A percentile compares a stretch with the other conserved stretches of the same genome.
Conservation (phyloP, 2,888 invertebrate species). For the Ptycholaimellus sp. region DNA sequence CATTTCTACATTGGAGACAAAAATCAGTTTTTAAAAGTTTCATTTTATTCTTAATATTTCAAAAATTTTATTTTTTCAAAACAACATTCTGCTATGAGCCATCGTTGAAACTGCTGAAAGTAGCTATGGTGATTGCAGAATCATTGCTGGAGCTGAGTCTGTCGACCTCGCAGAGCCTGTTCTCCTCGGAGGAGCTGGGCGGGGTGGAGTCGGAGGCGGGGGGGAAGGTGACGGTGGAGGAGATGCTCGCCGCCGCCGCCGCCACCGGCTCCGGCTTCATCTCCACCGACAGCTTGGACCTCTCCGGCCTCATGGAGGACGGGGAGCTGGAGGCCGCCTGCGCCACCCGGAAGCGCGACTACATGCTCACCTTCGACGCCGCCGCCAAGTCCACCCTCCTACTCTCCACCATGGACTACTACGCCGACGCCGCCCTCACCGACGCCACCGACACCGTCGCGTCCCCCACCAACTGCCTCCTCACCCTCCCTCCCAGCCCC, state of each 20-base stretch:
- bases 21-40: neutral
- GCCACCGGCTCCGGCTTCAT: constrained; percentile 7
- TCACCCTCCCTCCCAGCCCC: constrained; percentile 1
- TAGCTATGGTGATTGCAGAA: neutral
- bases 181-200: constrained; percentile 4
- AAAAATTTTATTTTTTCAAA: too few relatives aligned
- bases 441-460: constrained; percentile 2
- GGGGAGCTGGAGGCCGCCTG: constrained; percentile 15
- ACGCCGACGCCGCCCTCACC: neutral
- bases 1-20: neutral
- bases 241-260: neutral
- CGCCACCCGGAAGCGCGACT: constrained; percentile 17
- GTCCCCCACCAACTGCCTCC: neutral
- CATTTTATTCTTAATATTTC: too few relatives aligned
- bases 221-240: neutral
- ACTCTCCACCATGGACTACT: neutral
- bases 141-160: constrained; percentile 8
- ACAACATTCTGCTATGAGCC: too few relatives aligned
- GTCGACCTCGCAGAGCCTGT: constrained; percentile 8
- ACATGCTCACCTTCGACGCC: constrained; percentile 23
- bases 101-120: neutral
- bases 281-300: constrained; percentile 21
- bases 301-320: constrained; percentile 4
- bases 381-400: constrained; percentile 15
- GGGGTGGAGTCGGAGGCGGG: constrained; percentile 1